Conservation (phyloP, 1,140 invertebrate genomes). For the Nasonia vitripennis region DNA sequence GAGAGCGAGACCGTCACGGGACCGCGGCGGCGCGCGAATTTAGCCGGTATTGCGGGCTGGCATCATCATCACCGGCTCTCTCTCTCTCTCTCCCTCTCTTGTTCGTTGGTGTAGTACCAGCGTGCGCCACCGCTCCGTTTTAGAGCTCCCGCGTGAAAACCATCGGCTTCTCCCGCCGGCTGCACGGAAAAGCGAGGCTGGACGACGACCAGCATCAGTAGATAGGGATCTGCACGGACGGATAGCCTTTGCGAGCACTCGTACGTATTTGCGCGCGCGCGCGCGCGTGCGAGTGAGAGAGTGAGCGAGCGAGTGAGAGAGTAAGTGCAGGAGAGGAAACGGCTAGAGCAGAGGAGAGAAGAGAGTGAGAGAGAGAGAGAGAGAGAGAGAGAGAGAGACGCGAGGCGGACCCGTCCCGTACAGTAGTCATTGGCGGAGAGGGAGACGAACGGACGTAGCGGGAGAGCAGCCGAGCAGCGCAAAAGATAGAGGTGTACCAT, state of each 20-base stretch:
- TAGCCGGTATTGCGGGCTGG: not conserved
- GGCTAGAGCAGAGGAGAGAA: not conserved
- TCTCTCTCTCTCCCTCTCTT: not conserved
- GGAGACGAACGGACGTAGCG: slow-evolving; percentile 7
- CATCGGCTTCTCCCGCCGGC: not conserved
- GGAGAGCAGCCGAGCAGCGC: slow-evolving; percentile 15
- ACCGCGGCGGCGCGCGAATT: not conserved
- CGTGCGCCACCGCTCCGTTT: slow-evolving; percentile 23
- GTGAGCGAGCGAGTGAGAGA: slow-evolving; percentile 10
- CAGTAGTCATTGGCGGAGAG: slow-evolving; percentile 9
- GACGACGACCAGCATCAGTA: too few species aligned
- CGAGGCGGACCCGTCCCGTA: not conserved
- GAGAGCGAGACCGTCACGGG: not conserved
- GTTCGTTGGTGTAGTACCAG: not conserved
- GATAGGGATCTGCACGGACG: too few species aligned
- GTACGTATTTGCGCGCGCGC: too few species aligned
- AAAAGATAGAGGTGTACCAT: not conserved
- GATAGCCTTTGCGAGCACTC: too few species aligned
- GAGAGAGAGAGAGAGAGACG: slow-evolving; percentile 11
- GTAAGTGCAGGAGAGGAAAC: not conserved
- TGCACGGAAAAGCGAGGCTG: too few species aligned
- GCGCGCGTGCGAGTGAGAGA: not conserved
- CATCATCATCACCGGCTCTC: slow-evolving; percentile 21
- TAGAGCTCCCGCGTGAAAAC: slow-evolving; percentile 4
- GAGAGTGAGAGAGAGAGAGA: not conserved